These are phyloP conservation scores for Phocides pigmalion DNA, from an alignment of 1,140 invertebrate species.

Conservation along the genomic window DNA sequence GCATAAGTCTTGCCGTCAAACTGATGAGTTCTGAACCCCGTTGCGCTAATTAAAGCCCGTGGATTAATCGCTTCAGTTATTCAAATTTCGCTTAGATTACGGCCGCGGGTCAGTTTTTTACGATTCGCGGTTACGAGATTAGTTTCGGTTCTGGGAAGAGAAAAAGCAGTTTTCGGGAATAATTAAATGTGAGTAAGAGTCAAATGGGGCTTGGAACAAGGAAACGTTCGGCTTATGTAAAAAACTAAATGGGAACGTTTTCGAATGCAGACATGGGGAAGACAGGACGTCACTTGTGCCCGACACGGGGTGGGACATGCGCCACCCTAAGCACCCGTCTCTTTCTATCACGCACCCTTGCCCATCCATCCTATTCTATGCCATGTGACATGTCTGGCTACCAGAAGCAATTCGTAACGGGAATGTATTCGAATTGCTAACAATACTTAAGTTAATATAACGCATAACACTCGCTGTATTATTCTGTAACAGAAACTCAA, in stretches of 20 bases:
- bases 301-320: slow-evolving; percentile 76
- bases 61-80: slow-evolving; percentile 76
- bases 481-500: too few relatives aligned
- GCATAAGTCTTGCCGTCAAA: slow-evolving; percentile 61
- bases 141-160: slow-evolving; percentile 71
- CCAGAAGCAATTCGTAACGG: slow-evolving; percentile 79
- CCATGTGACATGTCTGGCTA: slow-evolving; percentile 75
- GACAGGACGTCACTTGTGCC: slow-evolving; percentile 73
- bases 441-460: slow-evolving; percentile 67
- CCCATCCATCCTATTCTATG: slow-evolving; percentile 53
- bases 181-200: slow-evolving; percentile 56
- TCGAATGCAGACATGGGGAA: slow-evolving; percentile 74
- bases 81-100: slow-evolving; percentile 62
- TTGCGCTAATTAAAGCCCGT: slow-evolving; percentile 66
- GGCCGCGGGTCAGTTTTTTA: slow-evolving; percentile 66
- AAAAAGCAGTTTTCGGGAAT: slow-evolving; percentile 58
- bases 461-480: slow-evolving; percentile 4
- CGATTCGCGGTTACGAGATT: slow-evolving; percentile 66
- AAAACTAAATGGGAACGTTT: slow-evolving; percentile 63
- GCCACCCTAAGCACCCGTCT: slow-evolving; percentile 69
- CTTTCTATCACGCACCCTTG: slow-evolving; percentile 46
- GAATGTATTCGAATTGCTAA: slow-evolving; percentile 75
- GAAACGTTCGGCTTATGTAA: slow-evolving; percentile 46
- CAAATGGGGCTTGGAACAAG: neutral
- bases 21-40: slow-evolving; percentile 65